phyloP scores from a whole-genome alignment of 2,797 vertebrate genomes.

The Hozukius guyotensis region DNA sequence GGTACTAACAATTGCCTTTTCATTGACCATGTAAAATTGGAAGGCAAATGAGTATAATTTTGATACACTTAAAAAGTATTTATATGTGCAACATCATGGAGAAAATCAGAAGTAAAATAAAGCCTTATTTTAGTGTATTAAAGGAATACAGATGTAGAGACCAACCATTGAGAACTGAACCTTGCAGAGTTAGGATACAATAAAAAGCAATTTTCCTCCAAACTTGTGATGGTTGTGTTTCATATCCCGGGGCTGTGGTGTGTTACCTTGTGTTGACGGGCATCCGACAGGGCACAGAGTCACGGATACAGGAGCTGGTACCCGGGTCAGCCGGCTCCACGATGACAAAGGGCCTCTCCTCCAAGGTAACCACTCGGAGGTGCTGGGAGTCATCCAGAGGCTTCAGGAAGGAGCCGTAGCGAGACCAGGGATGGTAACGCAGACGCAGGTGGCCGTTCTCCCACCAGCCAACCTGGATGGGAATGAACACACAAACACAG shows the following conservation, averaged over 20 bases:
- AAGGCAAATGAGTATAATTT: background rate
- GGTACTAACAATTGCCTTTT: background rate
- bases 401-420: conserved; percentile 91
- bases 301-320: conserved; percentile 93
- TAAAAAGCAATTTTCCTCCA: background rate
- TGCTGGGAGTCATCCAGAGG: conserved; percentile 91
- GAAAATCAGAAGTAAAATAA: background rate
- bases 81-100: background rate
- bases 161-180: background rate
- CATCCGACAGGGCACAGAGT: conserved; percentile 92
- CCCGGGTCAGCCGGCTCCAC: conserved; percentile 91
- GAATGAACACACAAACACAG: background rate
- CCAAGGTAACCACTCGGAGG: conserved; percentile 91
- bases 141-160: background rate
- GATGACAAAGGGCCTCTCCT: conserved; percentile 95
- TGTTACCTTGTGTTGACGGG: conserved; percentile 88
- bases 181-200: background rate
- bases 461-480: conserved; percentile 90
- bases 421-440: conserved; percentile 90
- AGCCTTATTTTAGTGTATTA: background rate
- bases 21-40: background rate
- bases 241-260: no score
- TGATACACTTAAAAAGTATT: background rate
- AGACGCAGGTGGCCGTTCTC: conserved; percentile 89
- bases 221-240: background rate